Evolutionary conservation across 2,797 vertebrate genomes (phyloP).

Genomic region (Takifugu rubripes): DNA sequence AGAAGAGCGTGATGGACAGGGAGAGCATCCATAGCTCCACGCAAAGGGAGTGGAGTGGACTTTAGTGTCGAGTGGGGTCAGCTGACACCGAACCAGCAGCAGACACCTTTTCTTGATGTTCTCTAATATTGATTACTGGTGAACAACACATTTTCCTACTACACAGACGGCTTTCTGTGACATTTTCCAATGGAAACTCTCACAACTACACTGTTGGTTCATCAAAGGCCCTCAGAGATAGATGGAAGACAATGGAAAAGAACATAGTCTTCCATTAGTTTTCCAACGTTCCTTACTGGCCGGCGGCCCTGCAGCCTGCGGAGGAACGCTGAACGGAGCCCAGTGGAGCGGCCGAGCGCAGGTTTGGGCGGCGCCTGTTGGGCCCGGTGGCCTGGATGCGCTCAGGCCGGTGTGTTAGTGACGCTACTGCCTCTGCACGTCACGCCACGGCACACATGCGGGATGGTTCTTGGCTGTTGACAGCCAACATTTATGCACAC

Average conservation of each 20-base stretch:
- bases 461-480: no score
- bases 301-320: neutral
- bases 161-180: no score
- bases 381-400: constrained; percentile 30
- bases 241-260: no score
- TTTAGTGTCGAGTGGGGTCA: constrained; percentile 8
- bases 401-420: constrained; percentile 13
- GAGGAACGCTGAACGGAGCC: constrained; percentile 4
- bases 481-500: no score
- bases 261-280: no score
- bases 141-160: no score
- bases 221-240: no score
- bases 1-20: constrained; percentile 6
- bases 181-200: no score
- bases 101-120: no score
- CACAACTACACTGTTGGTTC: no score
- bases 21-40: constrained; percentile 11
- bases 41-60: constrained; percentile 7
- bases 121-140: no score
- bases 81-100: constrained; percentile 8
- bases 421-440: constrained; percentile 9
- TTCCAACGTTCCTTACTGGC: no score
- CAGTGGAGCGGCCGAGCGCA: constrained; percentile 30
- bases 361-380: constrained; percentile 33
- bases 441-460: constrained; percentile 8